These are phyloP conservation scores for Palythoa grandiflora DNA, from an alignment of 92 coral and sea anemone genomes.

Conservation along the genomic window DNA sequence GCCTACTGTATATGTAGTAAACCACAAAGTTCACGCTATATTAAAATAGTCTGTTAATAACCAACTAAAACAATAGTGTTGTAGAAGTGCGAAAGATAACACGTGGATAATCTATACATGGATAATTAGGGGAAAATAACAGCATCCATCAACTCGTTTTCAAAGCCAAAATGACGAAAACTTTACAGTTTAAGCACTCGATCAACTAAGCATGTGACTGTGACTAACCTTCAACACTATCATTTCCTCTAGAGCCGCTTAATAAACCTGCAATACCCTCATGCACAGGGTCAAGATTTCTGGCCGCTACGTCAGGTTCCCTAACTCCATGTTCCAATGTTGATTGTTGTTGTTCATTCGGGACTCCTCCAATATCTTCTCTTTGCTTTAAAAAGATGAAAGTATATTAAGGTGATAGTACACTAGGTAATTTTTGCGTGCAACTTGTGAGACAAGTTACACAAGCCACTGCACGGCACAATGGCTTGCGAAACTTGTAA, in stretches of 20 bases:
- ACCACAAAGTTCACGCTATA: no score
- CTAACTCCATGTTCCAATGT: not conserved
- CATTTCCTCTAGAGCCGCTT: constrained; percentile 3
- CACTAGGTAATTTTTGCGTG: not conserved
- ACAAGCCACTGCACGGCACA: no score
- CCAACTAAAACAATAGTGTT: not conserved
- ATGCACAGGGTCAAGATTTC: not conserved
- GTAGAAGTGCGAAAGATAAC: no score
- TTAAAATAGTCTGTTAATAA: not conserved
- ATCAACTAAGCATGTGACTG: no score
- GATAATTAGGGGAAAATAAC: no score
- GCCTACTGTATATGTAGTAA: no score
- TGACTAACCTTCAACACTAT: constrained; percentile 8
- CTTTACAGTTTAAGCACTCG: no score
- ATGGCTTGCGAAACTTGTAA: no score
- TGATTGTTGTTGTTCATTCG: not conserved
- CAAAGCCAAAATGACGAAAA: no score
- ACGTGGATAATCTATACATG: not conserved
- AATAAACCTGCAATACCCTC: not conserved
- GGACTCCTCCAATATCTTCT: not conserved
- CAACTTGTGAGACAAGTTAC: not conserved
- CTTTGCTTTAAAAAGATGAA: not conserved
- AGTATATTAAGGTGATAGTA: not conserved
- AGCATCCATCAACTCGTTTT: no score
- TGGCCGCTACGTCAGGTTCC: not conserved